Percentiles rank a stretch among this genome's conserved stretches.
phyloP scores from a whole-genome alignment of 2,888 invertebrate genomes.

The Cybosia mesomella region DNA sequence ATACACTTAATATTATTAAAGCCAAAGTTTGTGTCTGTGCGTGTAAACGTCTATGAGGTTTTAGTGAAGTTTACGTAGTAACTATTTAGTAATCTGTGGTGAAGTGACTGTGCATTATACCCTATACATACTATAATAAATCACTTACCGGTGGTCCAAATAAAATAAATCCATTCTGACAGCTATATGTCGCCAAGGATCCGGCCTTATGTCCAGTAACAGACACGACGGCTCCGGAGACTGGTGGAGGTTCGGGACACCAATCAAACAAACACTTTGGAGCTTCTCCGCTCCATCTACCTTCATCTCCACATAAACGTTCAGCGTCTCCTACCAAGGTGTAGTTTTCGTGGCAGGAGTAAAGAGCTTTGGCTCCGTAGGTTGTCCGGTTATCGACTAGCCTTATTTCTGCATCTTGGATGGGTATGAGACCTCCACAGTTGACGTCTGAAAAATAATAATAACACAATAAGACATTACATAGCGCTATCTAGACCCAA shows the following conservation, averaged over 20 bases:
- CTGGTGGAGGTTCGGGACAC: conserved; percentile 94
- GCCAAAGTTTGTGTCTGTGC: too few relatives aligned
- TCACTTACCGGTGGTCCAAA: conserved; percentile 92
- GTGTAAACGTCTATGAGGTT: too few relatives aligned
- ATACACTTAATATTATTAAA: too few relatives aligned
- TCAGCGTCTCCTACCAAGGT: conserved; percentile 92
- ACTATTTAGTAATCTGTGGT: too few relatives aligned
- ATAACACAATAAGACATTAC: not conserved
- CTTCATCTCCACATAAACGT: conserved; percentile 91
- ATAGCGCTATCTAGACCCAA: not conserved
- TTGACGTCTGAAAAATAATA: conserved; percentile 90
- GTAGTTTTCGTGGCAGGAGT: conserved; percentile 94
- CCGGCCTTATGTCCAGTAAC: conserved; percentile 92
- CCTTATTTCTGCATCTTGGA: conserved; percentile 91
- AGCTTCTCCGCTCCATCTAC: conserved; percentile 92
- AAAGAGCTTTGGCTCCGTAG: conserved; percentile 91
- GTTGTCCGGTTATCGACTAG: conserved; percentile 91
- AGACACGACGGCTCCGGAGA: conserved; percentile 91
- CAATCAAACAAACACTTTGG: conserved; percentile 95
- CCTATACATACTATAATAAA: not conserved
- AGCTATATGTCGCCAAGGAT: conserved; percentile 92
- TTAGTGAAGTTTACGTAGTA: too few relatives aligned
- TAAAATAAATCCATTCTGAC: conserved; percentile 94
- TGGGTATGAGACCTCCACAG: conserved; percentile 90
- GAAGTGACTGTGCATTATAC: too few relatives aligned